A percentile compares a stretch with the other conserved stretches of the same genome.
These are phyloP conservation scores for Ceratotherium simum DNA, from an alignment of 2,113 vertebrate genomes.

Conservation along the genomic window DNA sequence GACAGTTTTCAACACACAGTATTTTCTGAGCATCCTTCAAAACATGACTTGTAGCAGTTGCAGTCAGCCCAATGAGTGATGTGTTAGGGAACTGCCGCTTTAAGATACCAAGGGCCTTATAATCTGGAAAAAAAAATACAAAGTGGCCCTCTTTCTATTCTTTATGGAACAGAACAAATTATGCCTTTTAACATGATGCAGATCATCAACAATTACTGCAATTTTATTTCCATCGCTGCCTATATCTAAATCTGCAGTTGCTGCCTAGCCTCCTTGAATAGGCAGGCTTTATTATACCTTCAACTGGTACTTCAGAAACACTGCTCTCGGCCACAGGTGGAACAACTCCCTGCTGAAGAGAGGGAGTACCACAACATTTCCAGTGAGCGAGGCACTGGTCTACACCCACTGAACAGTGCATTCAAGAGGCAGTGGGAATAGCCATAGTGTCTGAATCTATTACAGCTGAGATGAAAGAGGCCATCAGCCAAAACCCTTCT, in stretches of 20 bases:
- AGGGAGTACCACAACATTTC: neutral
- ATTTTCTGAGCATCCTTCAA: slow-evolving; percentile 96
- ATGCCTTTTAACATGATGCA: neutral
- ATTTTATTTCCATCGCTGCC: neutral
- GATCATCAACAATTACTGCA: neutral
- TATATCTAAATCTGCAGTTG: neutral
- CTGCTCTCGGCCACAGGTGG: neutral
- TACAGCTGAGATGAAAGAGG: neutral
- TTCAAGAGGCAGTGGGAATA: neutral
- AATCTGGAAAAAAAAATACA: slow-evolving; percentile 88
- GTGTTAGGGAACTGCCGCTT: slow-evolving; percentile 96
- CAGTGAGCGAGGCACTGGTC: neutral
- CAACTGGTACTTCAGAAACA: neutral
- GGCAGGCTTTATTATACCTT: neutral
- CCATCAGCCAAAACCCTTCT: neutral
- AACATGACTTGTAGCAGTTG: slow-evolving; percentile 95
- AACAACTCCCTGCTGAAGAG: neutral
- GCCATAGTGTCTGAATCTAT: neutral
- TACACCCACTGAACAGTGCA: neutral
- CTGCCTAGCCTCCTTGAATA: neutral
- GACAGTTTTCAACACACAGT: slow-evolving; percentile 90
- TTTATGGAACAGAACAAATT: neutral
- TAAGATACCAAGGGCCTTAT: slow-evolving; percentile 96
- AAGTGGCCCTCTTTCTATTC: neutral
- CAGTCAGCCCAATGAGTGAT: slow-evolving; percentile 94